A percentile compares a stretch with the other conserved stretches of the same genome.
phyloP scores from a whole-genome alignment of 2,888 invertebrate genomes.

The Lithodes maja region DNA sequence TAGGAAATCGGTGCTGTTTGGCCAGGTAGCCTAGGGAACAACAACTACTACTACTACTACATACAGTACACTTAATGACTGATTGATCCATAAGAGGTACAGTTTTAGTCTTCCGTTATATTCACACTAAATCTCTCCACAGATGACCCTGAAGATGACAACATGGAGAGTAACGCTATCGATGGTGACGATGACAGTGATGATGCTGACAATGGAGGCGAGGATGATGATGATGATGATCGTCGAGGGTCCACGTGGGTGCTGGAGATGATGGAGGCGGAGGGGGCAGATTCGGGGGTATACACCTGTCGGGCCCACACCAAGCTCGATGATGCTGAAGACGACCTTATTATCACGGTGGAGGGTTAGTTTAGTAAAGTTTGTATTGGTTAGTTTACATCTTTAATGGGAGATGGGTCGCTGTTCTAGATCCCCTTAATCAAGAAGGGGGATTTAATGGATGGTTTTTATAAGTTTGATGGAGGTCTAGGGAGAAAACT shows the following conservation, averaged over 20 bases:
- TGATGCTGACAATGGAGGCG: conserved; percentile 7
- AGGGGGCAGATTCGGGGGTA: conserved; percentile 67
- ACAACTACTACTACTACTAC: no score
- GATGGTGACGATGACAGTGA: neutral
- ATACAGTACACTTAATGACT: no score
- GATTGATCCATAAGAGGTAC: neutral
- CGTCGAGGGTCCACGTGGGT: conserved; percentile 36
- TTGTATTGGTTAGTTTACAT: no score
- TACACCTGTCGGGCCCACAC: conserved; percentile 68
- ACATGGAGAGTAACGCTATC: conserved; percentile 24
- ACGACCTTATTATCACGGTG: conserved; percentile 64
- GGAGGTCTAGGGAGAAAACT: no score
- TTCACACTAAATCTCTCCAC: neutral
- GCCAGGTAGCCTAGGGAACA: no score
- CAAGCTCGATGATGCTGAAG: conserved; percentile 48
- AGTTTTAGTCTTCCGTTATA: neutral
- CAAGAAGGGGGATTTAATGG: no score
- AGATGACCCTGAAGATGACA: conserved; percentile 30
- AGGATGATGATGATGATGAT: conserved; percentile 33
- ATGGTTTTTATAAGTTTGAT: no score
- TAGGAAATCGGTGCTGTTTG: no score
- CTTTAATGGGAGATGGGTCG: no score
- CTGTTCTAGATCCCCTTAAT: no score
- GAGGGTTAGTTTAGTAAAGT: conserved; percentile 54
- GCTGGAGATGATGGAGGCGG: conserved; percentile 56